These are phyloP conservation scores for Perizoma affinitatum DNA, from an alignment of 2,888 invertebrate genomes.

Conservation along the genomic window DNA sequence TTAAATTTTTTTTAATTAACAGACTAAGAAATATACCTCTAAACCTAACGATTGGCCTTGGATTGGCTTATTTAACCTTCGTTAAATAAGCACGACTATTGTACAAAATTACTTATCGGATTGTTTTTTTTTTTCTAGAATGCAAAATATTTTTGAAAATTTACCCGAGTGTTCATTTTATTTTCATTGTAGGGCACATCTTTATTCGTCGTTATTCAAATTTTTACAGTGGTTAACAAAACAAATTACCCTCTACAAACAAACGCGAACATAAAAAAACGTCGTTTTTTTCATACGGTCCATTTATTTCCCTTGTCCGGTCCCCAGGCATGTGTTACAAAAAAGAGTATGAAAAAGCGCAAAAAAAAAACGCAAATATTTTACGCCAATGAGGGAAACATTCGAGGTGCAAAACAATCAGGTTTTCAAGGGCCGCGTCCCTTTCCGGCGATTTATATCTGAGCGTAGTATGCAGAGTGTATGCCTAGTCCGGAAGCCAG, in stretches of 20 bases:
- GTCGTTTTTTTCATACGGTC: constrained; percentile 23
- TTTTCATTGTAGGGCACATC: too few species aligned
- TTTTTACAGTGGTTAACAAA: constrained; percentile 22
- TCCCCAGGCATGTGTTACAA: constrained; percentile 37
- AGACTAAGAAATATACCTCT: too few species aligned
- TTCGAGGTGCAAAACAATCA: constrained; percentile 57
- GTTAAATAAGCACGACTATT: too few species aligned
- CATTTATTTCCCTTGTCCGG: constrained; percentile 33
- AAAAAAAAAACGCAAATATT: constrained; percentile 48
- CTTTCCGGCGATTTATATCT: constrained; percentile 24
- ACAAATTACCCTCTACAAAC: constrained; percentile 29
- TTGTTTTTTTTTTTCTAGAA: too few species aligned
- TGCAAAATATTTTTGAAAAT: too few species aligned
- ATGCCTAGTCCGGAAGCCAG: background rate
- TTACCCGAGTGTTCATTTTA: too few species aligned
- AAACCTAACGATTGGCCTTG: too few species aligned
- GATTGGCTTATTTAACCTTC: too few species aligned
- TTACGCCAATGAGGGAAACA: constrained; percentile 59
- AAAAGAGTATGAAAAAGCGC: constrained; percentile 37
- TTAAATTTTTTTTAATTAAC: too few species aligned
- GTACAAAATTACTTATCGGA: too few species aligned
- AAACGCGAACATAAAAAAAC: constrained; percentile 32
- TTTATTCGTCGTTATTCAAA: constrained; percentile 32
- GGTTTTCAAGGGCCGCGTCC: constrained; percentile 40
- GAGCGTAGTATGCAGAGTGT: constrained; percentile 3